These are phyloP conservation scores for Diceros bicornis DNA, from an alignment of 2,797 vertebrate species.

Conservation along the genomic window DNA sequence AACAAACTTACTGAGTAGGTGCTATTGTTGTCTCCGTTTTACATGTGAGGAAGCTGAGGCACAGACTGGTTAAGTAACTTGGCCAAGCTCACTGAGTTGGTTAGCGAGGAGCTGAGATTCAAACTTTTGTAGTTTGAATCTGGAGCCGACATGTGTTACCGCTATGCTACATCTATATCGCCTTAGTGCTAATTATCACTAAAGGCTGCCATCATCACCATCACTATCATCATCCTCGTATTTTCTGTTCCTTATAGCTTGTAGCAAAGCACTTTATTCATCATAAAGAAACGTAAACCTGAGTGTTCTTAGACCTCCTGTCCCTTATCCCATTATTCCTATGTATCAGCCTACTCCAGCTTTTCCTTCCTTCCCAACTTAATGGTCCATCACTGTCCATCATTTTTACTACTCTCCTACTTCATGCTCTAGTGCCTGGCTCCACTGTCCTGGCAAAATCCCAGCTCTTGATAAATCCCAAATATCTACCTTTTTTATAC, in stretches of 20 bases:
- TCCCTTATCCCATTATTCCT: background rate
- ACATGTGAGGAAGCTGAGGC: background rate
- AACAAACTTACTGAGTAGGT: background rate
- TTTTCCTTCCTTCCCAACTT: constrained; percentile 36
- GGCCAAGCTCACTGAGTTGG: background rate
- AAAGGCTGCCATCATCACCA: background rate
- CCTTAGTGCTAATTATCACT: background rate
- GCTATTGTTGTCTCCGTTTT: constrained; percentile 2
- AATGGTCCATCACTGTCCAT: background rate
- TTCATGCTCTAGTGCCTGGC: background rate
- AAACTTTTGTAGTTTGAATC: background rate
- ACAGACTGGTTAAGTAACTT: background rate
- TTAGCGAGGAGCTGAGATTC: background rate
- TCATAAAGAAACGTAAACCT: constrained; percentile 3
- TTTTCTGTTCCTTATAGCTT: constrained; percentile 43
- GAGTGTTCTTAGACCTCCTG: background rate
- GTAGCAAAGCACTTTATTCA: background rate
- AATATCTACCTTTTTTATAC: background rate
- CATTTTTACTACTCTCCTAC: background rate
- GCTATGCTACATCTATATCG: background rate
- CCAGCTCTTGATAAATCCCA: background rate
- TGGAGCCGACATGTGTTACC: background rate
- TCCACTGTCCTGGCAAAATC: background rate
- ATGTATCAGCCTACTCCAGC: background rate
- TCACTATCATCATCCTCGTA: background rate